Evolutionary conservation across 1,140 invertebrate genomes (phyloP).

Genomic region (Pomacea maculata): DNA sequence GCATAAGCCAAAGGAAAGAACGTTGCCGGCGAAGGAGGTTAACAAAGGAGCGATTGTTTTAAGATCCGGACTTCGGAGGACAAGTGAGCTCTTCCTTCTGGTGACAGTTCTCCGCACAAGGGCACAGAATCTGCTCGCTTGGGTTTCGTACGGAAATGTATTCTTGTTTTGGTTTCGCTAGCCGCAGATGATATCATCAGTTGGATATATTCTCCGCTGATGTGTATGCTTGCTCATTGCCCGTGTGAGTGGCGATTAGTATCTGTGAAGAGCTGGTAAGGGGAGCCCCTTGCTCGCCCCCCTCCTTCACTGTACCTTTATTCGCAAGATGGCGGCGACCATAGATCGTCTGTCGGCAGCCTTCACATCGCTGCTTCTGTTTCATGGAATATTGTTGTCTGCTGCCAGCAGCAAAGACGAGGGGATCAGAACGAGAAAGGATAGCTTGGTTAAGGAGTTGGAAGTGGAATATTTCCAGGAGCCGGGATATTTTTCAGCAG

Average conservation of each 20-base stretch:
- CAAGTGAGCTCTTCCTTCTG: not conserved
- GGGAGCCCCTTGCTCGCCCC: not conserved
- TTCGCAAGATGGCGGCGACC: conserved; percentile 21
- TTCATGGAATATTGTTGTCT: conserved; percentile 3
- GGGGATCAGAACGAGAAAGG: conserved; percentile 4
- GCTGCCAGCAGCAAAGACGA: not conserved
- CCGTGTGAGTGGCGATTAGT: not conserved
- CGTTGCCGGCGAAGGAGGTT: not conserved
- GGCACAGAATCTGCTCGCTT: not conserved
- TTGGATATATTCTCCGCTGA: not conserved
- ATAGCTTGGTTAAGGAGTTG: not conserved
- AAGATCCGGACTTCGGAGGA: not conserved
- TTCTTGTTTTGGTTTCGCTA: conserved; percentile 14
- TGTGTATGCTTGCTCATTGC: not conserved
- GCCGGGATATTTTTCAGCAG: not conserved
- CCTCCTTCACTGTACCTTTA: conserved; percentile 18
- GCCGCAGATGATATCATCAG: not conserved
- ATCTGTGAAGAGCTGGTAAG: not conserved
- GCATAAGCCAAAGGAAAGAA: conserved; percentile 8
- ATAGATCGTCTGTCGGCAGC: not conserved
- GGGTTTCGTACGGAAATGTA: conserved; percentile 2
- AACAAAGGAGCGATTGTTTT: not conserved
- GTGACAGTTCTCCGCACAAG: conserved; percentile 4
- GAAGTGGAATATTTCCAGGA: conserved; percentile 13
- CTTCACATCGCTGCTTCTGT: not conserved